A percentile compares a stretch with the other conserved stretches of the same genome.
Evolutionary conservation across 2,797 vertebrate genomes (phyloP).

Genomic region (Lagodon rhomboides): DNA sequence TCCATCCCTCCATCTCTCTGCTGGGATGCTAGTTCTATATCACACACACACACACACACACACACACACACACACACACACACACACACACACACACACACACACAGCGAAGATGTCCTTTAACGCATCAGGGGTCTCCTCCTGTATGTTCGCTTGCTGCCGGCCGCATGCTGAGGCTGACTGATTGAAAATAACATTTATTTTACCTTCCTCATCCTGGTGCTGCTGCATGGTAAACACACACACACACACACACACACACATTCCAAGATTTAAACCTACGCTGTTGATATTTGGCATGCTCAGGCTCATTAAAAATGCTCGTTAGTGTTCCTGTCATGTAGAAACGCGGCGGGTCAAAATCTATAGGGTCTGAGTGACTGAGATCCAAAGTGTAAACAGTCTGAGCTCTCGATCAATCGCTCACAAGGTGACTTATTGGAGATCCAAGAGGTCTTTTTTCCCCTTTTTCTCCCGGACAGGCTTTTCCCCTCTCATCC

Average conservation of each 20-base stretch:
- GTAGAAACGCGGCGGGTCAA: background rate
- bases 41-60: conserved; percentile 27
- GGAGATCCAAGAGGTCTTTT: conserved; percentile 13
- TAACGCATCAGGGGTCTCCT: conserved; percentile 45
- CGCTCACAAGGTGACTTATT: conserved; percentile 45
- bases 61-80: conserved; percentile 5
- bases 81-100: conserved; percentile 15
- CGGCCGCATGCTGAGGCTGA: conserved; percentile 47
- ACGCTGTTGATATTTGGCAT: no score
- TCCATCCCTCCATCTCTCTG: conserved; percentile 3
- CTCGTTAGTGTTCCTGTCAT: conserved; percentile 18
- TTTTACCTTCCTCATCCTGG: conserved; percentile 32
- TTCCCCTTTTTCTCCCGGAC: background rate
- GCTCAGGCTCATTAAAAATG: background rate
- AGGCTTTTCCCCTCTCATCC: conserved; percentile 18
- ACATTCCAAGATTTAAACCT: background rate
- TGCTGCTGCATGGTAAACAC: conserved; percentile 16
- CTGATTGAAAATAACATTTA: conserved; percentile 62
- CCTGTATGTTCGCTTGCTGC: conserved; percentile 33
- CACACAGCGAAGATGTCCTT: conserved; percentile 40
- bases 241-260: conserved; percentile 27
- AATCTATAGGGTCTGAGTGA: conserved; percentile 20
- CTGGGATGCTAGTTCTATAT: no score
- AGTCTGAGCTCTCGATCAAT: conserved; percentile 45
- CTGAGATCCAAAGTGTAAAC: conserved; percentile 38